Percentiles rank a stretch among this genome's conserved stretches.
These are phyloP conservation scores for Deilephila elpenor DNA, from an alignment of 2,888 invertebrate genomes.

Conservation along the genomic window DNA sequence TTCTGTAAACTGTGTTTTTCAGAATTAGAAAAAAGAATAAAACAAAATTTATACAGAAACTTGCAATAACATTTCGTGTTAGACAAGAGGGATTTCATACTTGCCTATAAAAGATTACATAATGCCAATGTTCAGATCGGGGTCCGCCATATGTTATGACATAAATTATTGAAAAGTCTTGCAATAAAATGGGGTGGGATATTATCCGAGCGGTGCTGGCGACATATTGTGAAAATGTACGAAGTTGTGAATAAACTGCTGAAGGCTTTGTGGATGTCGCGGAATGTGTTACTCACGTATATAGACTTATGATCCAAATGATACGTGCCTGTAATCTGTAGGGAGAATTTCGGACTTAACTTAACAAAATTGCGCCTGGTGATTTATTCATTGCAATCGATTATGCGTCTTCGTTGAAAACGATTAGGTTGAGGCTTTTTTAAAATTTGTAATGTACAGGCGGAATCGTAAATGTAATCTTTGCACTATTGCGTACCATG, in stretches of 20 bases:
- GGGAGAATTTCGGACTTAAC: not conserved
- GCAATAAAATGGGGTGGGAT: conserved; percentile 66
- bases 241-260: conserved; percentile 74
- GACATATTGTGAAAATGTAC: conserved; percentile 71
- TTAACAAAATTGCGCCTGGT: too few species aligned
- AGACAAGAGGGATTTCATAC: not conserved
- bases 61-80: not conserved
- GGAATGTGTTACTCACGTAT: conserved; percentile 1
- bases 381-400: too few species aligned
- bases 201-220: conserved; percentile 51
- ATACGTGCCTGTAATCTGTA: not conserved
- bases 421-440: too few species aligned
- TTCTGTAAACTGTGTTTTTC: not conserved
- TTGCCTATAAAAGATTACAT: conserved; percentile 21
- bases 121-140: conserved; percentile 37
- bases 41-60: not conserved
- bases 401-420: too few species aligned
- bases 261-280: conserved; percentile 18
- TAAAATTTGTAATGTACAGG: too few species aligned
- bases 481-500: too few species aligned
- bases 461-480: too few species aligned
- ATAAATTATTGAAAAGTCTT: conserved; percentile 79
- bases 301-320: not conserved
- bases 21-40: not conserved
- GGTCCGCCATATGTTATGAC: conserved; percentile 60